Percentiles rank a stretch among this genome's conserved stretches.
Conservation (phyloP, 2,113 vertebrate genomes). For the Thunnus maccoyii region DNA sequence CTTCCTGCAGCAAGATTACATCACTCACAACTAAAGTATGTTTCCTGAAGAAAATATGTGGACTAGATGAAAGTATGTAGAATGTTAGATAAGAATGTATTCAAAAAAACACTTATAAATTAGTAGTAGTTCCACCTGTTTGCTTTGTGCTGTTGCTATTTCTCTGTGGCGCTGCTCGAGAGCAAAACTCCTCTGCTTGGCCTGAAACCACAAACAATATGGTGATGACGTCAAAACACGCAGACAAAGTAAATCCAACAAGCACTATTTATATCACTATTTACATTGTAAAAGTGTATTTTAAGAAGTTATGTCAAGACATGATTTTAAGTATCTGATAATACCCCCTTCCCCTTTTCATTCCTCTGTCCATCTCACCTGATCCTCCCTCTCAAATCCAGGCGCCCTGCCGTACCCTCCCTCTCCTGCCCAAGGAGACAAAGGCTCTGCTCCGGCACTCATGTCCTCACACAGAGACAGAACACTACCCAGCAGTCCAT, state of each 20-base stretch:
- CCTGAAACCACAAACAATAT: slow-evolving; percentile 77
- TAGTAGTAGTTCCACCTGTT: slow-evolving; percentile 87
- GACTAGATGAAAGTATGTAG: background rate
- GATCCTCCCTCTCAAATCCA: slow-evolving; percentile 97
- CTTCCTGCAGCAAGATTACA: background rate
- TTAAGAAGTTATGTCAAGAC: too few species aligned
- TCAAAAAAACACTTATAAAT: background rate
- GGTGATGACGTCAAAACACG: background rate
- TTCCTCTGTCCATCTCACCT: slow-evolving; percentile 82
- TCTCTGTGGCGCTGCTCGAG: slow-evolving; percentile 92
- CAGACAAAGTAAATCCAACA: too few species aligned
- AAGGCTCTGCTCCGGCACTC: slow-evolving; percentile 83
- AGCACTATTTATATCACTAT: too few species aligned
- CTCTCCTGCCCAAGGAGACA: slow-evolving; percentile 85
- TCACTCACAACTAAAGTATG: background rate
- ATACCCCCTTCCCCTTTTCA: background rate
- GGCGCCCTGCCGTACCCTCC: slow-evolving; percentile 95
- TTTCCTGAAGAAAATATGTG: background rate
- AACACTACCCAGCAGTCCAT: slow-evolving; percentile 81
- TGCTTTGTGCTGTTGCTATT: slow-evolving; percentile 90
- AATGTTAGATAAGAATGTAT: background rate
- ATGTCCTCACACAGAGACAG: slow-evolving; percentile 79
- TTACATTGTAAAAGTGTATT: too few species aligned
- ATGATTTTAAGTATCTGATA: background rate
- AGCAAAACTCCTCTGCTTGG: slow-evolving; percentile 93